Base-by-base conservation (phyloP, 2,888 invertebrate species). In the Eurois occulta region DNA sequence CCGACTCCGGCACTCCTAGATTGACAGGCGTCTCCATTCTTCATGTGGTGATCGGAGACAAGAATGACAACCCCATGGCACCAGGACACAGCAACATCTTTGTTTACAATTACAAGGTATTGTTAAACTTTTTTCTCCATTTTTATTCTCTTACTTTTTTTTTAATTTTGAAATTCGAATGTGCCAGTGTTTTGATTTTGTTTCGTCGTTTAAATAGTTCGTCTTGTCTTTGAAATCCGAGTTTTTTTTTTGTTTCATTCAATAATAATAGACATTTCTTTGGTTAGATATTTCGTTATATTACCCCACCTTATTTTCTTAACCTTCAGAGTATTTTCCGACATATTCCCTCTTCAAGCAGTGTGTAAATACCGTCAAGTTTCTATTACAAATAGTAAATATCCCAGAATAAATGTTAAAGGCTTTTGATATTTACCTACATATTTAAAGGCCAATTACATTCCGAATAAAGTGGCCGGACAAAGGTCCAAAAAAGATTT, bases 51-150 rank as follows among this genome's bases (percentile, higher is more conserved):
- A 99, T 99, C 85, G 99, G 99, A 7, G 99, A 99, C 95, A 97
- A 97, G 81, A 99, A 99, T 93, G 99, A 99, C 92, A 99, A 99
- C 93, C 96, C 97, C 3, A 99, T 99, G 98, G 96, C 97, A 68
- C 97, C 98, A 67, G 99, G 99, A 0, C 97, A 97, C 48, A 99
- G 99, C 92, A 97, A 98, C 82, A 99, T 99, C 89, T 98, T 99
- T 91, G 99, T 99, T 3, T 99, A 99, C 94, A 99, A 99, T 92
- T 99, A 99, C 93, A 98, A 98, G 97, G 98, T 98, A 95, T 87
- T 89, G 83, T 75, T 28, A 32, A 21, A 43, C n/a, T 55, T 55
- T 4, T 8, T 0, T 21, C 10, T 18, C 32, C 21, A 67, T 71
- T 68, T 76, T 64, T 62, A 48, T 67, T 68, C 21, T 60, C n/a